These are phyloP conservation scores for Laupala kohalensis DNA, from an alignment of 1,140 invertebrate genomes.

Conservation along the genomic window DNA sequence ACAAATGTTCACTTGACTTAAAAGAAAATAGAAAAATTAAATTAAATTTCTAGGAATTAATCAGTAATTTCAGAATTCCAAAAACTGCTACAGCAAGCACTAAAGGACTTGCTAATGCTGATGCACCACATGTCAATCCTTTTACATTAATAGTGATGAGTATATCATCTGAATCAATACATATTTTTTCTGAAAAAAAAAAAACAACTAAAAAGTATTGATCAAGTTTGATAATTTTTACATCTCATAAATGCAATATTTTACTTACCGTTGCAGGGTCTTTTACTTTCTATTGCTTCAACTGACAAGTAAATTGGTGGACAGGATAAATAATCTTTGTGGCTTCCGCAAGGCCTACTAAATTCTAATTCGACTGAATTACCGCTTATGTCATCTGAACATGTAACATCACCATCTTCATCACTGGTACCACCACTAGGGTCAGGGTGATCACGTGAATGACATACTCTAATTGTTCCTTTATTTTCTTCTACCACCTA, in stretches of 20 bases:
- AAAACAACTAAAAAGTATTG: too few relatives aligned
- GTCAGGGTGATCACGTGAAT: not conserved
- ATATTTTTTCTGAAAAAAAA: not conserved
- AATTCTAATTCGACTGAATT: not conserved
- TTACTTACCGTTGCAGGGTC: not conserved
- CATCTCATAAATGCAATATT: not conserved
- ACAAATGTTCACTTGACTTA: too few relatives aligned
- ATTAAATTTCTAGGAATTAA: not conserved
- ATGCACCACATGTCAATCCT: not conserved
- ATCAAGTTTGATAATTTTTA: too few relatives aligned
- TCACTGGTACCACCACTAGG: not conserved
- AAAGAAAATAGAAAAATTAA: too few relatives aligned
- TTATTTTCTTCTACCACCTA: not conserved
- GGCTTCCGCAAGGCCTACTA: not conserved
- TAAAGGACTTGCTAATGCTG: not conserved
- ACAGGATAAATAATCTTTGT: not conserved
- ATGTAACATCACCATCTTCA: not conserved
- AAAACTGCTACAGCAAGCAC: not conserved
- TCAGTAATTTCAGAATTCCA: too few relatives aligned
- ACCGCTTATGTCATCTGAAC: not conserved
- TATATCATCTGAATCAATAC: not conserved
- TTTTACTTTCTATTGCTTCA: not conserved
- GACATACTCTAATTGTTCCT: not conserved
- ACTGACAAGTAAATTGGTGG: not conserved
- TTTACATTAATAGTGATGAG: not conserved